Evolutionary conservation across 2,113 vertebrate genomes (phyloP).

Genomic region (Amphiprion ocellaris): DNA sequence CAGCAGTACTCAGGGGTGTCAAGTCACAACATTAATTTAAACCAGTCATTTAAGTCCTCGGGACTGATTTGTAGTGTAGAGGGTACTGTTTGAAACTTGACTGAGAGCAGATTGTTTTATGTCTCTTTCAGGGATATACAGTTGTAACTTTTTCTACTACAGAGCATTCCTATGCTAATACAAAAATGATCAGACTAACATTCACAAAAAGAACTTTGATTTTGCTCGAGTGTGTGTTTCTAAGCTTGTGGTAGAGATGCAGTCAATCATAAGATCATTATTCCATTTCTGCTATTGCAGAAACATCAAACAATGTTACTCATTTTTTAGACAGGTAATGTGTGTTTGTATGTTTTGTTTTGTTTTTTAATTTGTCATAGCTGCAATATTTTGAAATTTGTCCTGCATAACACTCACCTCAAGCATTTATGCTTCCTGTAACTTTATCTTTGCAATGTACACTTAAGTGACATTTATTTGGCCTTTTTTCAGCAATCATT

Average conservation of each 20-base stretch:
- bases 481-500: not conserved
- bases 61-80: conserved; percentile 66
- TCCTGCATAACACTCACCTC: not conserved
- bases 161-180: conserved; percentile 14
- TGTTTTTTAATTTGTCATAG: not conserved
- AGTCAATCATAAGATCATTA: conserved; percentile 15
- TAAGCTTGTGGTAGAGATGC: not conserved
- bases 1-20: conserved; percentile 70
- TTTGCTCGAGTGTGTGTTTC: not conserved
- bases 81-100: conserved; percentile 47
- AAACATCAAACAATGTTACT: not conserved
- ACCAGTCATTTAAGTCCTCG: conserved; percentile 69
- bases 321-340: conserved; percentile 9
- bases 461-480: conserved; percentile 16
- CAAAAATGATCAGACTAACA: conserved; percentile 19
- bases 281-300: not conserved
- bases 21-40: conserved; percentile 76
- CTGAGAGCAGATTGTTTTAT: conserved; percentile 55
- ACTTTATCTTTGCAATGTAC: not conserved
- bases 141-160: conserved; percentile 10
- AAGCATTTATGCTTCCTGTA: no score
- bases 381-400: not conserved
- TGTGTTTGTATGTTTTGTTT: not conserved
- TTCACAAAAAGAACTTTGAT: conserved; percentile 5
- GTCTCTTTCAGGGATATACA: conserved; percentile 11